Evolutionary conservation across 1,140 invertebrate species (phyloP).

Genomic region (Nasonia longicornis): DNA sequence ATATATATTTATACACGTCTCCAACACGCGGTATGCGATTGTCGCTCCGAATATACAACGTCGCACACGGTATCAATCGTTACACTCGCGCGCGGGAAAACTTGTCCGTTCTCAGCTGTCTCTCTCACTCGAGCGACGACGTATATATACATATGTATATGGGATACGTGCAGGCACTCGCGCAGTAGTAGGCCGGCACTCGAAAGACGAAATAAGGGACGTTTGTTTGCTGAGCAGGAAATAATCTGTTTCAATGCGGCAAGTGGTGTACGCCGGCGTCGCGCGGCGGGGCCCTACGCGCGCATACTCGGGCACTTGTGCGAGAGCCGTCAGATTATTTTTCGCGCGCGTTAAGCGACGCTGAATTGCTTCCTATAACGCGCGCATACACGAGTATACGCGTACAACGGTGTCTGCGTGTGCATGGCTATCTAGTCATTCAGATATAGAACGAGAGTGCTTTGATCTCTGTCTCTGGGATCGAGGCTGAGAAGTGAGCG

Average conservation of each 20-base stretch:
- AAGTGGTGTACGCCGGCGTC: conserved; percentile 1
- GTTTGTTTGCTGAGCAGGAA: conserved; percentile 58
- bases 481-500: neutral
- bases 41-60: neutral
- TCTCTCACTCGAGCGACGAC: neutral
- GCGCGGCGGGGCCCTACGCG: neutral
- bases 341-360: conserved; percentile 28
- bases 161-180: neutral
- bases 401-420: no score
- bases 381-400: neutral
- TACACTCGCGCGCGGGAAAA: neutral
- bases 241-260: conserved; percentile 55
- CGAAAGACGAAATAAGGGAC: conserved; percentile 9
- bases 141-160: neutral
- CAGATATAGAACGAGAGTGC: neutral
- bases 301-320: neutral
- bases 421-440: neutral
- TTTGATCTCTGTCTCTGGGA: neutral
- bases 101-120: neutral
- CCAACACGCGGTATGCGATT: neutral
- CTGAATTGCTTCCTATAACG: conserved; percentile 45
- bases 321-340: neutral
- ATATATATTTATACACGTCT: neutral
- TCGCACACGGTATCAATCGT: neutral
- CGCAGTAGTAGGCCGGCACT: neutral